Evolutionary conservation across 2,113 vertebrate species (phyloP).

Genomic region (Aleadryas rufinucha): DNA sequence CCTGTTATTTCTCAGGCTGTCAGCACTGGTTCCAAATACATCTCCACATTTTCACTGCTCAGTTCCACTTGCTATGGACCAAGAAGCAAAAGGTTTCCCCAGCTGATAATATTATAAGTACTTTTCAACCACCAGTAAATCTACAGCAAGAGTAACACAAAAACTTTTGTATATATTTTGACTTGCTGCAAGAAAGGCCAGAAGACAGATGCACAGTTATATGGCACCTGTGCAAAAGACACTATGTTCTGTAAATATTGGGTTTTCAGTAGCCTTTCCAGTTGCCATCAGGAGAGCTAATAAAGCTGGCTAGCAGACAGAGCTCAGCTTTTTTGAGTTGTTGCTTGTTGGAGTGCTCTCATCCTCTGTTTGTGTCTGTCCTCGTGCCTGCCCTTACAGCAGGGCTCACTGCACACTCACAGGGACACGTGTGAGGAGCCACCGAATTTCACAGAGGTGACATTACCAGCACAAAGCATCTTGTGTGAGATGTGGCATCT

Average conservation of each 20-base stretch:
- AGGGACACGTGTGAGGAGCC: background rate
- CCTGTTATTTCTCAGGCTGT: slow-evolving; percentile 9
- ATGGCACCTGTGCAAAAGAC: background rate
- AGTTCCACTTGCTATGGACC: background rate
- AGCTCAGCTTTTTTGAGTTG: background rate
- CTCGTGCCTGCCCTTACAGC: background rate
- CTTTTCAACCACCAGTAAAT: background rate
- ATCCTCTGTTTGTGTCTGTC: background rate
- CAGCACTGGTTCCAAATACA: background rate
- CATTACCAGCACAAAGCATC: background rate
- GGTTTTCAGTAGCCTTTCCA: background rate
- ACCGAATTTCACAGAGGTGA: accelerated
- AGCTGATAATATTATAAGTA: background rate
- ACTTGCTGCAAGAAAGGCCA: background rate
- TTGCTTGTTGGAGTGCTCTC: background rate
- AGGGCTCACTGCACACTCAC: background rate
- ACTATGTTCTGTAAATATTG: accelerated
- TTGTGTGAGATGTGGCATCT: background rate
- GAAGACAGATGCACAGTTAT: background rate
- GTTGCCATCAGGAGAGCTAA: background rate
- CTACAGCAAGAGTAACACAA: background rate
- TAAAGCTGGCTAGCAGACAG: background rate
- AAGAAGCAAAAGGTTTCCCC: background rate
- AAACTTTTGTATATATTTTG: background rate
- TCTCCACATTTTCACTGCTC: background rate